Evolutionary conservation across 1,140 invertebrate genomes (phyloP).

Genomic region (Ostrea denselamellosa): DNA sequence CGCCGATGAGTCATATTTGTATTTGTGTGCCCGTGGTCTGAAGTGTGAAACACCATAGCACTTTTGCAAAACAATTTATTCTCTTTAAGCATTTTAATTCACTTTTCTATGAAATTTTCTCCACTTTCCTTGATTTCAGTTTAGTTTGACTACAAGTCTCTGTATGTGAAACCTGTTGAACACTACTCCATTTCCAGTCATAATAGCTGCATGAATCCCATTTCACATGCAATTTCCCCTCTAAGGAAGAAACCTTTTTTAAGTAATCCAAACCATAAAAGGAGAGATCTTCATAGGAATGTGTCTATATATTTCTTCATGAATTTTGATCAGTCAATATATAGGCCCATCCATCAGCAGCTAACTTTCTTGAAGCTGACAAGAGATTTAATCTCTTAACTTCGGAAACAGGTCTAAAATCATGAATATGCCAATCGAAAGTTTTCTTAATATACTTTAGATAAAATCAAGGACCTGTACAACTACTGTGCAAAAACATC

Average conservation of each 20-base stretch:
- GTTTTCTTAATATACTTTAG: slow-evolving; percentile 34
- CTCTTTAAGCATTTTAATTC: slow-evolving; percentile 38
- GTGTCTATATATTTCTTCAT: not conserved
- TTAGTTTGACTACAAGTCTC: not conserved
- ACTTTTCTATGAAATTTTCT: not conserved
- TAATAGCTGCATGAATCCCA: not conserved
- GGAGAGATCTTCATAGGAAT: not conserved
- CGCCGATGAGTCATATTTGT: slow-evolving; percentile 30
- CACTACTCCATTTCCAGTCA: not conserved
- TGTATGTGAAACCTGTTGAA: slow-evolving; percentile 31
- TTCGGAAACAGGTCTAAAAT: slow-evolving; percentile 31
- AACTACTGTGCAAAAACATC: not conserved
- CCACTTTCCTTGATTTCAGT: not conserved
- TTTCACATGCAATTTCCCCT: slow-evolving; percentile 35
- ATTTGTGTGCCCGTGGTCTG: slow-evolving; percentile 3
- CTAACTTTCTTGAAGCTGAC: not conserved
- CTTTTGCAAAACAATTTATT: slow-evolving; percentile 24
- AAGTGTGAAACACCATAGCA: slow-evolving; percentile 18
- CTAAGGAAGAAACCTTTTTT: slow-evolving; percentile 18
- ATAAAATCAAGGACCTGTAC: slow-evolving; percentile 26
- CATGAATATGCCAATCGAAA: slow-evolving; percentile 21
- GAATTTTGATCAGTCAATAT: slow-evolving; percentile 26
- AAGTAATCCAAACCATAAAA: slow-evolving; percentile 26
- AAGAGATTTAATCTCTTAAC: slow-evolving; percentile 24
- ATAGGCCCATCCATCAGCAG: not conserved